Evolutionary conservation across 2,113 vertebrate species (phyloP), one percentile per base, ranked within the genome.

Genomic region (Tragelaphus scriptus): DNA sequence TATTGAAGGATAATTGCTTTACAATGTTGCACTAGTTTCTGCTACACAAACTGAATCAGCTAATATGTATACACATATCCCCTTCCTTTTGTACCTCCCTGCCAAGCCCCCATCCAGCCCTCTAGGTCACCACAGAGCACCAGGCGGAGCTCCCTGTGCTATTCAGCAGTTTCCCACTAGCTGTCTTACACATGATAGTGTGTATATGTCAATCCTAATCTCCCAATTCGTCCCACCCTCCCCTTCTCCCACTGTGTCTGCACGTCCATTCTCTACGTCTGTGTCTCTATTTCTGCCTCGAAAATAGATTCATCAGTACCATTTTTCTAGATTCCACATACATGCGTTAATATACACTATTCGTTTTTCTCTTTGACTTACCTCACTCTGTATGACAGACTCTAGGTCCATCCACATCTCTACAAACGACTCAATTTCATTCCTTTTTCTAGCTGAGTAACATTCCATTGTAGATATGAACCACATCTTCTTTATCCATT

Each of bases 51-150:
- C 21, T 44, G 36, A 13, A 77, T 14, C 36, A 77, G 71, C 36
- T 75, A 23, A 23, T 44, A 25, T 2, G 23, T 44, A 77, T 0
- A 44, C 12, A 77, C 23, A 44, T 0, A 44, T 77, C 71, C 71
- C 12, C 23, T 3, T 14, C 36, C 21, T 26, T 2, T 1, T 44
- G 11, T 6, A 7, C 0, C 21, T 75, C 23, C 36, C 36, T 26
- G 36, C 71, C 36, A 26, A 40, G 14, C 21, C 11, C 0, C 71
- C 71, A 44, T 44, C 36, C 23, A 6, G 36, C 36, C 36, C 10
- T 75, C 36, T 44, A 44, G 23, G 71, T 4, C 40, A 44, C 13
- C 23, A 26, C 40, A 77, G 40, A 77, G 71, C 36, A 44, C 40
- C 11, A 7, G 15, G 71, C 40, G 44, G 40, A 77, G 6, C 23